Base-by-base conservation (phyloP, 2,113 vertebrate species). In the Microtus richardsoni region DNA sequence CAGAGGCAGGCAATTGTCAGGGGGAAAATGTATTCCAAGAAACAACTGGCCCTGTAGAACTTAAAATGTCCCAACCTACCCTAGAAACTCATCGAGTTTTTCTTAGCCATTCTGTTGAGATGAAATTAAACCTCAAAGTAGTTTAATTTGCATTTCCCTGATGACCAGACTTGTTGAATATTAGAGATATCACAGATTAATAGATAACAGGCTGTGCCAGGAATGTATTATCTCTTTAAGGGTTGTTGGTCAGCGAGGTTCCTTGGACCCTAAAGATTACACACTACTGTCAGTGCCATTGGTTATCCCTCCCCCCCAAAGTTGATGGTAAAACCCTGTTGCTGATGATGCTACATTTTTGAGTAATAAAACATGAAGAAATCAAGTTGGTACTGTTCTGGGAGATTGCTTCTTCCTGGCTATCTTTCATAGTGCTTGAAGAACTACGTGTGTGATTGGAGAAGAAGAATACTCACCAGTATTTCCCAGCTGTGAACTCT, bases 31-130 rank as follows among this genome's bases (percentile, higher is more conserved):
- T 66, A 24, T 84, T 94, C 54, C 47, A 21, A 85, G 91, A 88
- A 96, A 89, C 70, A 94, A 24, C 66, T 93, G 87, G n/a, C 66
- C 47, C n/a, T 95, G 39, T 86, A 95, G 75, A 93, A 91, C 73
- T 82, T 66, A 88, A 89, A 58, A 64, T 73, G 36, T 89, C 95
- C 21, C 39, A 86, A 19, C 39, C 93, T 95, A 39, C 64, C 6
- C 78, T n/a, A 80, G 90, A 93, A 86, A 78, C 70, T 96, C 90
- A 85, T 26, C 64, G 71, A 95, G 24, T 80, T 79, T 80, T 58
- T 24, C 33, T n/a, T 80, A 58, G 52, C 52, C 52, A 80, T 80
- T 80, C 49, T 80, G 78, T 13, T 39, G 33, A 22, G 33, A 58
- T 80, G 58, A 80, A 36, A n/a, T 58, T 58, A 80, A 80, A 58